These are phyloP conservation scores for Forbesichthys agassizii DNA, from an alignment of 2,113 vertebrate genomes.

Conservation along the genomic window DNA sequence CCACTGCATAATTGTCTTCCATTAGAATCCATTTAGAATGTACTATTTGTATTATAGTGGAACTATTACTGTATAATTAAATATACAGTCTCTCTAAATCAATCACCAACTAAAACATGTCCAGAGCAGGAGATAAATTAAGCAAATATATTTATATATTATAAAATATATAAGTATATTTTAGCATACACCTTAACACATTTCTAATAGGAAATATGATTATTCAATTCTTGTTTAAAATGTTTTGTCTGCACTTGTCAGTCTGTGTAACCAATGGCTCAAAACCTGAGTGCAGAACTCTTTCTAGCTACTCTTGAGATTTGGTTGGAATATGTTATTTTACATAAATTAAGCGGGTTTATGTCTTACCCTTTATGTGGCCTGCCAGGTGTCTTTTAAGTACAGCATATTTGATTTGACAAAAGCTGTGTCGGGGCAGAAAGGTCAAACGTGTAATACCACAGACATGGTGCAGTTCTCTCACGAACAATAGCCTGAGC, in stretches of 20 bases:
- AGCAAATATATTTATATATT: too few species aligned
- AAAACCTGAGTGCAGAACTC: background rate
- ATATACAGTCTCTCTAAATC: too few species aligned
- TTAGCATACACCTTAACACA: too few species aligned
- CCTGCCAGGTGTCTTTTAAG: constrained; percentile 23
- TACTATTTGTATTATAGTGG: too few species aligned
- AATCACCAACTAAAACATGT: too few species aligned
- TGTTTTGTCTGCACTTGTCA: background rate
- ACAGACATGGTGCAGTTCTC: constrained; percentile 65
- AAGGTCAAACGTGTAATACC: constrained; percentile 75
- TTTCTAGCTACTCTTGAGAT: background rate
- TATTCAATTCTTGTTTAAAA: background rate
- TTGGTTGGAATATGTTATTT: background rate
- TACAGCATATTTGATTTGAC: constrained; percentile 52
- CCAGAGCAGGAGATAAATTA: too few species aligned
- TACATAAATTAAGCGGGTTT: constrained; percentile 4
- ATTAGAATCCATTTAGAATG: too few species aligned
- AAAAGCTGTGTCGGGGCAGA: constrained; percentile 28
- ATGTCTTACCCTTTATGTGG: background rate
- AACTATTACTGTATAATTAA: too few species aligned
- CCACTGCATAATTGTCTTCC: too few species aligned
- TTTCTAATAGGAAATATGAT: too few species aligned
- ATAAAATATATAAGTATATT: too few species aligned
- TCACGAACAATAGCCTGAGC: constrained; percentile 70
- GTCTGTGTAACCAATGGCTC: background rate